A percentile compares a stretch with the other conserved stretches of the same genome.
Conservation (phyloP, 2,113 vertebrate genomes). For the Cavia aperea region DNA sequence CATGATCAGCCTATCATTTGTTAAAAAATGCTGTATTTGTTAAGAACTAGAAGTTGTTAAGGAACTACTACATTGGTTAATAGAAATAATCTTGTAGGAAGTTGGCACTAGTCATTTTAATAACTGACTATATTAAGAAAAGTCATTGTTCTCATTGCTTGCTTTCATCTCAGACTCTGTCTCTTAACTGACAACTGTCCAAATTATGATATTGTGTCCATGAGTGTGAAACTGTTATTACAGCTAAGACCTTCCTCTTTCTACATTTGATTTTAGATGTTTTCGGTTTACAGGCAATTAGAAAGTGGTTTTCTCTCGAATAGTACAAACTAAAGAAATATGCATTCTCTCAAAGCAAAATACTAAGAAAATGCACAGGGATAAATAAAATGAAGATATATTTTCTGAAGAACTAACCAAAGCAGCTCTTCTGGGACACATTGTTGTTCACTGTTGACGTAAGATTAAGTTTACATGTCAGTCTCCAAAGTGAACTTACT, state of each 20-base stretch:
- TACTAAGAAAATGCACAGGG: not conserved
- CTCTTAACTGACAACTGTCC: not conserved
- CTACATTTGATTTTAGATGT: constrained; percentile 31
- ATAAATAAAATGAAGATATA: not conserved
- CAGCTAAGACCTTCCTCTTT: not conserved
- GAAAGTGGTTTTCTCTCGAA: constrained; percentile 6
- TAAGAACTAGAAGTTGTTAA: constrained; percentile 1
- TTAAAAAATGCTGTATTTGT: constrained; percentile 28
- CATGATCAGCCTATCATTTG: constrained; percentile 19
- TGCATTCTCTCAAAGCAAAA: not conserved
- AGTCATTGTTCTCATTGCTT: not conserved
- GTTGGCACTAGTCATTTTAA: constrained; percentile 34
- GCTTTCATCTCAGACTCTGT: constrained; percentile 11
- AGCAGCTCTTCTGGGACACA: constrained; percentile 69
- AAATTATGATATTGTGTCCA: constrained; percentile 2
- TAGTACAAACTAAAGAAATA: not conserved
- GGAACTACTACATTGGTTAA: not conserved
- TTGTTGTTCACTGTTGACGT: constrained; percentile 67
- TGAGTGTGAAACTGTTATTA: not conserved
- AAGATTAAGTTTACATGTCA: constrained; percentile 70
- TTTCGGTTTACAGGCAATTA: not conserved
- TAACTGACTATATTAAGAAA: constrained; percentile 18
- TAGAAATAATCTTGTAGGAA: constrained; percentile 38
- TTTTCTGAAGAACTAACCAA: constrained; percentile 67
- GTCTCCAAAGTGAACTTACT: constrained; percentile 68